phyloP scores from a whole-genome alignment of 2,797 vertebrate genomes.

The Leucoraja ocellata region DNA sequence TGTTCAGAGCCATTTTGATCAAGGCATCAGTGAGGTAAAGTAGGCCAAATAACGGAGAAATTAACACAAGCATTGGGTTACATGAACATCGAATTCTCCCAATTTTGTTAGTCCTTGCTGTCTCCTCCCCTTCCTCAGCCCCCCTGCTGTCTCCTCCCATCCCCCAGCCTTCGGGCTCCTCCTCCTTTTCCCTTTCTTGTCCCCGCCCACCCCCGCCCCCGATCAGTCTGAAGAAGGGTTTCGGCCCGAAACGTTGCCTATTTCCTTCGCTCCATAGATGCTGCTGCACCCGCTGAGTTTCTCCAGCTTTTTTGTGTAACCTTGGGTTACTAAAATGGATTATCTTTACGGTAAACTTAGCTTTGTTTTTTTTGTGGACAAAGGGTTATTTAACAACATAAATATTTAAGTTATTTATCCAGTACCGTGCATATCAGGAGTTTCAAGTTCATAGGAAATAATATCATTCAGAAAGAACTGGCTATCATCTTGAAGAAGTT shows the following conservation, averaged over 20 bases:
- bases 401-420: neutral
- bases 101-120: no score
- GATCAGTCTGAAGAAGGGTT: no score
- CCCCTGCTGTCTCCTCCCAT: no score
- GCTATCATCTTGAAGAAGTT: neutral
- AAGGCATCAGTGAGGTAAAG: constrained; percentile 78
- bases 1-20: constrained; percentile 88
- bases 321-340: neutral
- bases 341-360: neutral
- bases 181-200: no score
- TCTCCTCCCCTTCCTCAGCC: no score
- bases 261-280: no score
- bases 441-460: neutral
- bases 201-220: no score
- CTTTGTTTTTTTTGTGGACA: neutral
- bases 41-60: neutral
- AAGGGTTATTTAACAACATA: neutral
- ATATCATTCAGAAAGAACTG: neutral
- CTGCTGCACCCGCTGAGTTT: no score
- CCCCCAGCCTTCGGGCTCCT: no score
- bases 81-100: no score
- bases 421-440: neutral
- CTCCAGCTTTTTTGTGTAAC: no score
- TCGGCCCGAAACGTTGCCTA: no score
- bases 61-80: neutral